These are phyloP conservation scores for Acrobasis consociella DNA, from an alignment of 2,888 invertebrate species.

Conservation along the genomic window DNA sequence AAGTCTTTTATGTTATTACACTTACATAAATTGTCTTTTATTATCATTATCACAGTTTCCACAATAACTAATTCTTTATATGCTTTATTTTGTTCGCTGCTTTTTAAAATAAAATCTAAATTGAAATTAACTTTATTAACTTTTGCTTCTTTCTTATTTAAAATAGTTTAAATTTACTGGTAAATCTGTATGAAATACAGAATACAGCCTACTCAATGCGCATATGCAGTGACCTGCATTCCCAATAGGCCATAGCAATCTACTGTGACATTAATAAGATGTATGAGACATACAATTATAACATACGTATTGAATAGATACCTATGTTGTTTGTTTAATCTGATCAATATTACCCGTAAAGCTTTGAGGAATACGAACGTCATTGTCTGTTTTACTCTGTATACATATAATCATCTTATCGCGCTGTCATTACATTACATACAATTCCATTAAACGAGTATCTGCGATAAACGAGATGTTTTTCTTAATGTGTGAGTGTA, in stretches of 20 bases:
- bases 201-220: constrained; percentile 51
- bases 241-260: constrained; percentile 70
- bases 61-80: no score
- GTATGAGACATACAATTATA: constrained; percentile 50
- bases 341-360: constrained; percentile 9
- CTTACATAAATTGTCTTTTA: no score
- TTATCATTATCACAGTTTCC: no score
- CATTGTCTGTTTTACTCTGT: constrained; percentile 8
- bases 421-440: constrained; percentile 3
- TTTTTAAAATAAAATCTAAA: no score
- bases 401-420: not conserved
- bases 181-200: not conserved
- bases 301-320: constrained; percentile 17
- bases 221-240: constrained; percentile 73
- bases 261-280: constrained; percentile 71
- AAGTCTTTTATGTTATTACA: no score
- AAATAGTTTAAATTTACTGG: not conserved
- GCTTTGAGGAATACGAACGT: not conserved
- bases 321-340: not conserved
- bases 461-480: constrained; percentile 10
- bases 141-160: not conserved
- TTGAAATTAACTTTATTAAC: not conserved
- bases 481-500: not conserved
- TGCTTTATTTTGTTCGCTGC: no score
- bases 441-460: constrained; percentile 8